A percentile compares a stretch with the other conserved stretches of the same genome.
Evolutionary conservation across 2,113 vertebrate genomes (phyloP).

Genomic region (Hippocampus comes): DNA sequence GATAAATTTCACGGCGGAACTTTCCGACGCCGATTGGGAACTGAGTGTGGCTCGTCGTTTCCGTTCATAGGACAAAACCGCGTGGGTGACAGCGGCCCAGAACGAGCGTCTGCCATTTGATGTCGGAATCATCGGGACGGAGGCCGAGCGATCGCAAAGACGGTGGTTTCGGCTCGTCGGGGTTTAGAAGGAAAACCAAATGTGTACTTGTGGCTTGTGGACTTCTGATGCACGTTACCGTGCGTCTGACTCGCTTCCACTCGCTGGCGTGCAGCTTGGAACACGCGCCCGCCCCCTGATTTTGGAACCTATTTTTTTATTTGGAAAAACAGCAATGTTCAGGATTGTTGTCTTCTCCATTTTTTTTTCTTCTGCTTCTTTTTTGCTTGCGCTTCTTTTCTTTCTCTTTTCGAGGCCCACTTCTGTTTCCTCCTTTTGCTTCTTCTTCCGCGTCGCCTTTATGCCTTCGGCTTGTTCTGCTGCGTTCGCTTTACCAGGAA

Average conservation of each 20-base stretch:
- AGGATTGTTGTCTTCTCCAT: background rate
- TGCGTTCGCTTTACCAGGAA: slow-evolving; percentile 42
- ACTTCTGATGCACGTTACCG: slow-evolving; percentile 41
- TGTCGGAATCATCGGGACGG: slow-evolving; percentile 54
- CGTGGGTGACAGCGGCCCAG: slow-evolving; percentile 67
- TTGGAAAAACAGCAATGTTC: no score
- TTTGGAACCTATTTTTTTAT: no score
- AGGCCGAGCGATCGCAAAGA: slow-evolving; percentile 56
- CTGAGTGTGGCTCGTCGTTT: slow-evolving; percentile 16
- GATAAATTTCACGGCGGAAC: no score
- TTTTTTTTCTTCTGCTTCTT: no score
- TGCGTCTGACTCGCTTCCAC: slow-evolving; percentile 25
- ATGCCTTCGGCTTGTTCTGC: no score
- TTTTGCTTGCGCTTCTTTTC: slow-evolving; percentile 3
- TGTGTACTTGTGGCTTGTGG: slow-evolving; percentile 63
- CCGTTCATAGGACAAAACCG: slow-evolving; percentile 60
- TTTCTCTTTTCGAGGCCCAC: background rate
- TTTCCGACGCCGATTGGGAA: no score
- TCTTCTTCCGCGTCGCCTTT: no score
- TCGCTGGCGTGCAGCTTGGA: slow-evolving; percentile 13
- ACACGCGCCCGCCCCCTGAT: background rate
- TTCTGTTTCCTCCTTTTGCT: background rate
- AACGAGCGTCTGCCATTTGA: slow-evolving; percentile 42
- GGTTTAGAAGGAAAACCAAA: slow-evolving; percentile 48
- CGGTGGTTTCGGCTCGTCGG: slow-evolving; percentile 46